Conservation (phyloP, 1,140 invertebrate genomes). For the Dysdera silvatica region DNA sequence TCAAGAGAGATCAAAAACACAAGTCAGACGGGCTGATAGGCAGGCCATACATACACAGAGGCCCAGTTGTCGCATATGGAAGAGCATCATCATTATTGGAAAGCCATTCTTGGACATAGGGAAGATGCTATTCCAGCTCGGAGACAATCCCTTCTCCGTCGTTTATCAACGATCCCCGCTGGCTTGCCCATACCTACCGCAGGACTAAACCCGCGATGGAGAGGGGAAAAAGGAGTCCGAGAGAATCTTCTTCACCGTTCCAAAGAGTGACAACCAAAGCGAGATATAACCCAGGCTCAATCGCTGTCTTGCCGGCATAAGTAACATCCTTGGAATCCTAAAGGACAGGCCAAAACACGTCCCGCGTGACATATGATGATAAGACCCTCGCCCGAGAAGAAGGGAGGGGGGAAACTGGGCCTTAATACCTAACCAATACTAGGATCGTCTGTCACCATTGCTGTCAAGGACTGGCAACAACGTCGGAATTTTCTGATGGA, state of each 20-base stretch:
- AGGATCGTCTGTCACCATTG: constrained; percentile 28
- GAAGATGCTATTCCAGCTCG: too few relatives aligned
- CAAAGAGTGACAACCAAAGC: neutral
- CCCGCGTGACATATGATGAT: constrained; percentile 27
- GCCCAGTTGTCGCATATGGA: neutral
- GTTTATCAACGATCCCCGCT: constrained; percentile 3
- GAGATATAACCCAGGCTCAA: too few relatives aligned
- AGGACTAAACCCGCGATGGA: constrained; percentile 6
- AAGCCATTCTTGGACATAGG: too few relatives aligned
- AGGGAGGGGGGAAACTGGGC: too few relatives aligned
- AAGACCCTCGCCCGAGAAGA: constrained; percentile 23
- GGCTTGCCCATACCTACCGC: neutral
- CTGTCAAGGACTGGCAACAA: constrained; percentile 25
- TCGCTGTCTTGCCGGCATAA: too few relatives aligned
- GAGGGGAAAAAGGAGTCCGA: neutral
- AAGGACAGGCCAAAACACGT: constrained; percentile 6
- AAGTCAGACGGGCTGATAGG: too few relatives aligned
- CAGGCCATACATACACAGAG: too few relatives aligned
- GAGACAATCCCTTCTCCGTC: too few relatives aligned
- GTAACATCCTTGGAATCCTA: neutral
- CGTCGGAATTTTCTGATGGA: constrained; percentile 29
- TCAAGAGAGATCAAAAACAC: too few relatives aligned
- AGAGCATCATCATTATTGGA: constrained; percentile 27
- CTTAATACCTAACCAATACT: constrained; percentile 27
- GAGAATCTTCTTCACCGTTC: neutral